Base-by-base conservation (phyloP, 2,113 vertebrate species). In the Scalopus aquaticus region DNA sequence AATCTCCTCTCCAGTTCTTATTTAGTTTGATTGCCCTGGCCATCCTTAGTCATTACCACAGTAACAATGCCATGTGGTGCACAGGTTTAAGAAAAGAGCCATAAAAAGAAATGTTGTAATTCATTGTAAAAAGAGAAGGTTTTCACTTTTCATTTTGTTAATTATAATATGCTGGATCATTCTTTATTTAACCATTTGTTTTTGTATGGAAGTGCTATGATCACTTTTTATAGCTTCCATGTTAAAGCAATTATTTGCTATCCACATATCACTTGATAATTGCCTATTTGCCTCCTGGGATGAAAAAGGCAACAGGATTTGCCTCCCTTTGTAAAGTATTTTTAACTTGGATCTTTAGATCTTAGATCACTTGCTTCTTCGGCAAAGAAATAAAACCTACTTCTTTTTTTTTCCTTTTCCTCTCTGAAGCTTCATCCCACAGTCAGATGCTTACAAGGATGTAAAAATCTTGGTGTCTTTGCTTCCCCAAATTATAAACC, bases 341-440 rank as follows among this genome's bases (percentile, higher is more conserved):
- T 80, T 80, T 91, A 80, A 65, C 6, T 73, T 56, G 92, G 32
- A 69, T 69, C 32, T 93, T 56, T 42, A 91, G 70, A 26, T 67
- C 8, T 39, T 42, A 95, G 84, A 17, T 78, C 10, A 60, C 4
- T 3, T 95, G 1, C 6, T 44, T 30, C 93, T 70, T 28, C 79
- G 74, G 20, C 1, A 89, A 88, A 73, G 24, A 89, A 81, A 54
- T 2, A 0, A 2, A 82, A 92, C 37, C 5, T 4, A 16, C 51
- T 90, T 44, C 62, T 16, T 5, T 39, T 46, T 69, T 80, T 84
- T 65, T 56, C 39, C 30, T 64, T 72, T 72, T 24, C 37, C 6
- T 11, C 54, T 0, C 44, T 93, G 0, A 32, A 56, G 8, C 32
- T 72, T 42, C 11, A 64, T 39, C 37, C 74, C 37, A 39, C 5